phyloP scores from a whole-genome alignment of 2,797 vertebrate species.

The Varecia variegata region DNA sequence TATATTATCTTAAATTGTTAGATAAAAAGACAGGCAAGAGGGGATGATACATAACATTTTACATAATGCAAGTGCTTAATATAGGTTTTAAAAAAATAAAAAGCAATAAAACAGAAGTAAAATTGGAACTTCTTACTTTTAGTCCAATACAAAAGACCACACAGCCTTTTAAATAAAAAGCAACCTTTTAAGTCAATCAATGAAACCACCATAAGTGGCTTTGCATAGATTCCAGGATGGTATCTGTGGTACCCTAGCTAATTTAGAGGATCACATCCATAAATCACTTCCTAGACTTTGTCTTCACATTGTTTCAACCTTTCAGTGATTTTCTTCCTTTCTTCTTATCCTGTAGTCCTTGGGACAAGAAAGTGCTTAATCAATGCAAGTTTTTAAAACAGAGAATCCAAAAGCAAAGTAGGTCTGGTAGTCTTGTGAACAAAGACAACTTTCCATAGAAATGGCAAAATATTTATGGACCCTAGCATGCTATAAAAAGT shows the following conservation, averaged over 20 bases:
- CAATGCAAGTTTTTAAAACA: conserved; percentile 14
- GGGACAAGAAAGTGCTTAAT: neutral
- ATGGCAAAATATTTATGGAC: neutral
- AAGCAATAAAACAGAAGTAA: conserved; percentile 20
- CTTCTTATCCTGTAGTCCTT: neutral
- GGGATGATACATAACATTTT: neutral
- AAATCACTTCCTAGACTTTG: conserved; percentile 43
- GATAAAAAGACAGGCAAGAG: neutral
- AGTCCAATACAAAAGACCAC: conserved; percentile 43
- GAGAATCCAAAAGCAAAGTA: neutral
- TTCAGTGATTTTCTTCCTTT: conserved; percentile 14
- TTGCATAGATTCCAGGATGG: neutral
- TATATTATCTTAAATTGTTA: neutral
- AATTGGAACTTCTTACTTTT: conserved; percentile 7
- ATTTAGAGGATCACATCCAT: conserved; percentile 24
- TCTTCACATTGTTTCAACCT: neutral
- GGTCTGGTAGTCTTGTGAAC: neutral
- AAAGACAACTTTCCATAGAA: neutral
- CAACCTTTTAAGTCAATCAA: conserved; percentile 71
- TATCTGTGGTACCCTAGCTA: conserved; percentile 11
- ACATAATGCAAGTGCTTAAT: neutral
- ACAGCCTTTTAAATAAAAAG: conserved; percentile 68
- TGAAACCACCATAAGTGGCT: conserved; percentile 64
- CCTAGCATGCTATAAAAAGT: neutral
- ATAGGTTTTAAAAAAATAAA: conserved; percentile 12